Percentiles rank a stretch among this genome's conserved stretches.
These are phyloP conservation scores for Carettochelys insculpta DNA, from an alignment of 2,113 vertebrate species.

Conservation along the genomic window DNA sequence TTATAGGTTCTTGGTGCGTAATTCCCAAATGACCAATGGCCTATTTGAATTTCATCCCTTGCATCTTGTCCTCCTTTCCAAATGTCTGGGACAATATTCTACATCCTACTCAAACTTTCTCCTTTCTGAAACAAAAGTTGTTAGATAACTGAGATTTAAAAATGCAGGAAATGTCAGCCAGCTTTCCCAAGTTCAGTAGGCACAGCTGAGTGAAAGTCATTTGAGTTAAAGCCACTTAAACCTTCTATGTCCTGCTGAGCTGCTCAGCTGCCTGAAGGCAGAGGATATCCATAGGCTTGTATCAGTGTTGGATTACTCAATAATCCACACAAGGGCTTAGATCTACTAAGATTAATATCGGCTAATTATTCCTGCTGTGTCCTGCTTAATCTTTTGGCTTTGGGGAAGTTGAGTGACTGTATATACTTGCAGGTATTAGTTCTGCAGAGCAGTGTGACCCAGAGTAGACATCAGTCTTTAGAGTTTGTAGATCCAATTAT, in stretches of 20 bases:
- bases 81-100: not conserved
- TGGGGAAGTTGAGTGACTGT: not conserved
- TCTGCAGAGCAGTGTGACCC: not conserved
- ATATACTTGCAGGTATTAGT: not conserved
- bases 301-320: not conserved
- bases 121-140: not conserved
- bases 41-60: not conserved
- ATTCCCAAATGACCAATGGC: not conserved
- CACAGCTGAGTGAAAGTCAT: not conserved
- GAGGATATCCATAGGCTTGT: not conserved
- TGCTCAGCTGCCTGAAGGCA: not conserved
- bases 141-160: not conserved
- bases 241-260: not conserved
- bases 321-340: accelerated
- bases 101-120: not conserved
- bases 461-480: not conserved
- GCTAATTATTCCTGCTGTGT: not conserved
- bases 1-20: not conserved
- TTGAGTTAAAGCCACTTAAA: not conserved
- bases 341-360: not conserved
- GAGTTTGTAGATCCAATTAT: not conserved
- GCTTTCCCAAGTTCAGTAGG: not conserved
- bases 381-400: not conserved
- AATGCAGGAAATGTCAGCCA: not conserved
- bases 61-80: not conserved